Percentiles rank a stretch among this genome's conserved stretches.
Evolutionary conservation across 2,888 invertebrate genomes (phyloP).

Genomic region (Tipula confusa): DNA sequence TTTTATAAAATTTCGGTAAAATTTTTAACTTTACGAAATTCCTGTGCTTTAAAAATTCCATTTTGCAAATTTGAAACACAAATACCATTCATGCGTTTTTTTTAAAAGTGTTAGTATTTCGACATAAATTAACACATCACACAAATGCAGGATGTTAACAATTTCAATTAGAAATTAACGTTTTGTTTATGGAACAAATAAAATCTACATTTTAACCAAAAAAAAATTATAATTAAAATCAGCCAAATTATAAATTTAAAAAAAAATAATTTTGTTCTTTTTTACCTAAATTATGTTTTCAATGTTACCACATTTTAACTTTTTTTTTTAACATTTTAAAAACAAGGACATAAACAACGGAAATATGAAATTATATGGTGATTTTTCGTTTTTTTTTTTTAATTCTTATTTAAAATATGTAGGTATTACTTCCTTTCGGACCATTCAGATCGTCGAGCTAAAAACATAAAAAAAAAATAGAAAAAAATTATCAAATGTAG

Average conservation of each 20-base stretch:
- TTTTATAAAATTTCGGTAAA: no score
- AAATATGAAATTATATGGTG: neutral
- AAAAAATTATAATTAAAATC: constrained; percentile 20
- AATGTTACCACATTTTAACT: constrained; percentile 27
- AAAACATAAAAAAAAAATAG: constrained; percentile 51
- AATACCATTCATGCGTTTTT: neutral
- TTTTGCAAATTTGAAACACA: no score
- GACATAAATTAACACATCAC: no score
- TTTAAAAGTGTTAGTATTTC: neutral
- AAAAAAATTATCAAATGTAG: constrained; percentile 37
- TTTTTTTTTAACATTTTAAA: constrained; percentile 45
- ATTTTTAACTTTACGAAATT: no score
- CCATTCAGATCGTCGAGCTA: constrained; percentile 69
- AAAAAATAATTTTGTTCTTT: neutral
- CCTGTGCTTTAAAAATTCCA: no score
- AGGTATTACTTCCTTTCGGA: constrained; percentile 76
- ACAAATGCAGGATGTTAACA: no score
- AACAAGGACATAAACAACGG: neutral
- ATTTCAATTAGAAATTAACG: neutral
- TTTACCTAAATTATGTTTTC: neutral
- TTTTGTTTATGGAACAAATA: neutral
- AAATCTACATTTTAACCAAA: constrained; percentile 31
- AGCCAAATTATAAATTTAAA: constrained; percentile 35
- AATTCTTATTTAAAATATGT: constrained; percentile 69
- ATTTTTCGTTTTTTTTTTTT: constrained; percentile 43